Evolutionary conservation across 2,888 invertebrate genomes (phyloP).

Genomic region (Drosophila mettleri): DNA sequence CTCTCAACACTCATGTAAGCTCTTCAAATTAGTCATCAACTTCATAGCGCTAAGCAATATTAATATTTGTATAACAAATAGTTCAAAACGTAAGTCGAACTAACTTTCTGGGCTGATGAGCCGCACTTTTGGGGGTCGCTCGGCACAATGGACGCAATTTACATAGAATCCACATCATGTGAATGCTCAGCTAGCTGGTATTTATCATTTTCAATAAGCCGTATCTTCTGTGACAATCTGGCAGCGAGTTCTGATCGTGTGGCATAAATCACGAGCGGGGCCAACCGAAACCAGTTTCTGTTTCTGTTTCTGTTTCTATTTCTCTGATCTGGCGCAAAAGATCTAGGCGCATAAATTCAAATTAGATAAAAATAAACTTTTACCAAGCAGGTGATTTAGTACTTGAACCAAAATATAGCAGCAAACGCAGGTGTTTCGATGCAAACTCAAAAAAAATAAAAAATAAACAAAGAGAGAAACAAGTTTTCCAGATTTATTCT

Average conservation of each 20-base stretch:
- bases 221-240: slow-evolving; percentile 61
- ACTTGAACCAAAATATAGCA: slow-evolving; percentile 59
- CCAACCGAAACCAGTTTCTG: slow-evolving; percentile 54
- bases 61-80: slow-evolving; percentile 35
- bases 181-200: slow-evolving; percentile 24
- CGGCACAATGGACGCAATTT: slow-evolving; percentile 50
- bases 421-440: slow-evolving; percentile 67
- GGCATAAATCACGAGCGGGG: slow-evolving; percentile 68
- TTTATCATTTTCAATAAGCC: slow-evolving; percentile 64
- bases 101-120: slow-evolving; percentile 40
- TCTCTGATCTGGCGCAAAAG: slow-evolving; percentile 57
- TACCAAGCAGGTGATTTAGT: slow-evolving; percentile 74
- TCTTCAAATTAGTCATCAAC: slow-evolving; percentile 3
- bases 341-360: slow-evolving; percentile 77
- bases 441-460: slow-evolving; percentile 6
- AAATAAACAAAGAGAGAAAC: slow-evolving; percentile 42
- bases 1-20: slow-evolving; percentile 40
- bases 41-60: slow-evolving; percentile 15
- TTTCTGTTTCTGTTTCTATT: slow-evolving; percentile 7
- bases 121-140: slow-evolving; percentile 17
- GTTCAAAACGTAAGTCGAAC: slow-evolving; percentile 6
- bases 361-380: slow-evolving; percentile 70
- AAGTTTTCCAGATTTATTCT: slow-evolving; percentile 72
- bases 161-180: slow-evolving; percentile 67
- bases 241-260: slow-evolving; percentile 25